These are phyloP conservation scores for Epizoanthus rinbou DNA, from an alignment of 92 coral and sea anemone species.

Conservation along the genomic window DNA sequence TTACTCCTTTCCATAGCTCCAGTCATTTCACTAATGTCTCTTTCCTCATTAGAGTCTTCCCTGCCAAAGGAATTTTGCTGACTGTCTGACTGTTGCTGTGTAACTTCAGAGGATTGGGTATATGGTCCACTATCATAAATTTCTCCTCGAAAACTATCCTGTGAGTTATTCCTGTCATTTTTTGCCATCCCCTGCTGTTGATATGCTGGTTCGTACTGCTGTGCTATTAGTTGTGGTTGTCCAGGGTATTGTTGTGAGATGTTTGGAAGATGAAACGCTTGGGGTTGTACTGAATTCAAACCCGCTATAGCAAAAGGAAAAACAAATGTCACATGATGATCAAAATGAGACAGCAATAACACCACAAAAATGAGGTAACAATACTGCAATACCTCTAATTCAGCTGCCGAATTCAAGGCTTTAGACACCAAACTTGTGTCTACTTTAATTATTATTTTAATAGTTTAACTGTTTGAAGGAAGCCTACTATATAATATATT, in stretches of 20 bases:
- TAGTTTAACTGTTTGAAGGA: too few species aligned
- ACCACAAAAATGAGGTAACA: too few species aligned
- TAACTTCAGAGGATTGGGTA: neutral
- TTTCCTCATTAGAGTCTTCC: neutral
- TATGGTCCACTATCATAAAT: conserved; percentile 14
- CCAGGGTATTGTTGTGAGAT: conserved; percentile 49
- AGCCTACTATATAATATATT: neutral
- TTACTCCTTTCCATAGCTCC: conserved; percentile 40
- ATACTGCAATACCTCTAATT: too few species aligned
- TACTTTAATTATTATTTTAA: too few species aligned
- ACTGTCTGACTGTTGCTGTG: neutral
- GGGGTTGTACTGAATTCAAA: conserved; percentile 75
- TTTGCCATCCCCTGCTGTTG: conserved; percentile 24
- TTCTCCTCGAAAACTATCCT: conserved; percentile 47
- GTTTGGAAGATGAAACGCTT: conserved; percentile 62
- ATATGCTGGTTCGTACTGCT: conserved; percentile 12
- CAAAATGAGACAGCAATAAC: too few species aligned
- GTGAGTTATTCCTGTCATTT: conserved; percentile 28
- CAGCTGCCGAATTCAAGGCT: too few species aligned
- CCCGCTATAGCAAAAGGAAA: conserved; percentile 63
- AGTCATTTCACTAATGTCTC: conserved; percentile 8
- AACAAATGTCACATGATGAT: neutral
- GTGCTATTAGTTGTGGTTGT: conserved; percentile 51
- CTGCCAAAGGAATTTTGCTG: conserved; percentile 8
- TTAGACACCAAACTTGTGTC: too few species aligned